Evolutionary conservation across 92 coral and sea anemone genomes (phyloP).

Genomic region (Epizoanthus illoricatus): DNA sequence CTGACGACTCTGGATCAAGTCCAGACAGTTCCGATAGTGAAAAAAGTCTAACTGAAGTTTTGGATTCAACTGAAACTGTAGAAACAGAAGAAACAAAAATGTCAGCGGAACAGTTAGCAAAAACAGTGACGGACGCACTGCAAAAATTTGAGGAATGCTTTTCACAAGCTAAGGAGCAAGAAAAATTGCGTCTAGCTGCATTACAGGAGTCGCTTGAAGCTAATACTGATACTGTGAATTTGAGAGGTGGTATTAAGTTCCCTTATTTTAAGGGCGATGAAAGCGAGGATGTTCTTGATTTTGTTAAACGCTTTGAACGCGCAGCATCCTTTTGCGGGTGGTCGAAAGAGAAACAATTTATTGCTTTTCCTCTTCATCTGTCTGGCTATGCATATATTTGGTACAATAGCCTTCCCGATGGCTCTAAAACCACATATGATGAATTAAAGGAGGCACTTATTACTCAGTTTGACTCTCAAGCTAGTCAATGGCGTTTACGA

Average conservation of each 20-base stretch:
- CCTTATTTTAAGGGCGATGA: background rate
- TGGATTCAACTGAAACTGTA: too few relatives aligned
- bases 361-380: slow-evolving; percentile 11
- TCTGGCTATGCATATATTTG: background rate
- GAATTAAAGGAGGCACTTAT: background rate
- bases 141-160: background rate
- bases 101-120: background rate
- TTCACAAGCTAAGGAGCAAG: background rate
- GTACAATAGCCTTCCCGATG: slow-evolving; percentile 23
- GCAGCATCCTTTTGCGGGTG: slow-evolving; percentile 20
- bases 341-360: slow-evolving; percentile 10
- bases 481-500: background rate
- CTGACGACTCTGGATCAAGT: too few relatives aligned
- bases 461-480: background rate
- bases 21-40: too few relatives aligned
- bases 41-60: too few relatives aligned
- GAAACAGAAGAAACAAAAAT: background rate
- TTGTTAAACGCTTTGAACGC: background rate
- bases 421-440: background rate
- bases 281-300: background rate
- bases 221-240: slow-evolving; percentile 2
- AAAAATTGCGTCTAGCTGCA: background rate
- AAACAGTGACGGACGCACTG: slow-evolving; percentile 4
- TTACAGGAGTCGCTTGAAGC: background rate
- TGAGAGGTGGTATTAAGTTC: background rate